These are phyloP conservation scores for Hirtodrosophila alboralis DNA, from an alignment of 2,888 invertebrate genomes.

Conservation along the genomic window DNA sequence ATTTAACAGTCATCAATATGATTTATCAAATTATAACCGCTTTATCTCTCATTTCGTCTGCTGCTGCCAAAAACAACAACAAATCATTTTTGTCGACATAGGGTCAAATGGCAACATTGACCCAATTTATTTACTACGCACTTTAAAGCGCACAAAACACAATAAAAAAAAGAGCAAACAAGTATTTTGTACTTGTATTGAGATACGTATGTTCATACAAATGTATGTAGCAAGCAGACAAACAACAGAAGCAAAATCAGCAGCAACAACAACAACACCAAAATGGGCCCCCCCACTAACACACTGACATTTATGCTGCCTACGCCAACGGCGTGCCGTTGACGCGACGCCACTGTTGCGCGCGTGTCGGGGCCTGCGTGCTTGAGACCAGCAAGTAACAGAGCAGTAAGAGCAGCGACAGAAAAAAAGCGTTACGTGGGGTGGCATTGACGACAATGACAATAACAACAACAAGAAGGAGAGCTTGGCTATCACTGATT, in stretches of 20 bases:
- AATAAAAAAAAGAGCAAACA: slow-evolving; percentile 43
- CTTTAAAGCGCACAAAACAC: slow-evolving; percentile 44
- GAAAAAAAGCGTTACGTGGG: slow-evolving; percentile 47
- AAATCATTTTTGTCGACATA: slow-evolving; percentile 22
- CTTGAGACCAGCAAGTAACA: slow-evolving; percentile 53
- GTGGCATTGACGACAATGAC: slow-evolving; percentile 43
- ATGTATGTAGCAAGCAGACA: slow-evolving; percentile 26
- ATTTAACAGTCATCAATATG: slow-evolving; percentile 8
- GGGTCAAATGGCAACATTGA: slow-evolving; percentile 61
- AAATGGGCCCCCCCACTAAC: slow-evolving; percentile 59
- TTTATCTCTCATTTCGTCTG: not conserved
- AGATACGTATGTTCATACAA: too few relatives aligned
- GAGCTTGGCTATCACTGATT: slow-evolving; percentile 51
- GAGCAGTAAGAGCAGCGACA: slow-evolving; percentile 47
- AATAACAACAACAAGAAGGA: slow-evolving; percentile 15
- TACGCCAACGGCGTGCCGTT: slow-evolving; percentile 25
- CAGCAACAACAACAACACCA: slow-evolving; percentile 29
- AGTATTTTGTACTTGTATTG: slow-evolving; percentile 48
- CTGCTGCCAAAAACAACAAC: slow-evolving; percentile 15
- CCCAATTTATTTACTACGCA: slow-evolving; percentile 55
- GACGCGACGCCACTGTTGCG: slow-evolving; percentile 48
- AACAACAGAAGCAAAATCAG: slow-evolving; percentile 21
- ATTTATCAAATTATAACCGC: slow-evolving; percentile 2
- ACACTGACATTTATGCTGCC: slow-evolving; percentile 64
- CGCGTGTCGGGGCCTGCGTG: slow-evolving; percentile 69